These are phyloP conservation scores for Metalampra italica DNA, from an alignment of 2,888 invertebrate species.

Conservation along the genomic window DNA sequence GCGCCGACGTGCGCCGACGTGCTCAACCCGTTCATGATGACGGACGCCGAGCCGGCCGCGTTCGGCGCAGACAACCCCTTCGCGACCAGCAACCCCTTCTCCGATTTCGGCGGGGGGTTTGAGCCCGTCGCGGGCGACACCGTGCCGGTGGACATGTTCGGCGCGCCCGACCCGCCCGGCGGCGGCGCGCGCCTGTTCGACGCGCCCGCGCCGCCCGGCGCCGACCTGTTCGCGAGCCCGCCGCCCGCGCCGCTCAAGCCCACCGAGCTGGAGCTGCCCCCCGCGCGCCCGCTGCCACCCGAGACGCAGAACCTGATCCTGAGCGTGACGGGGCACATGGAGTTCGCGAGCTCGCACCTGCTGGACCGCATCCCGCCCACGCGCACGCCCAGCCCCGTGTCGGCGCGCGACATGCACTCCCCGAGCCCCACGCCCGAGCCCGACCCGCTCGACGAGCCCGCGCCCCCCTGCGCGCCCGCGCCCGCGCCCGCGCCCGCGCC, in stretches of 20 bases:
- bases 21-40: slow-evolving; percentile 83
- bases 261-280: slow-evolving; percentile 65
- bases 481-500: slow-evolving; percentile 39
- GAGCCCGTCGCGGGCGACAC: slow-evolving; percentile 60
- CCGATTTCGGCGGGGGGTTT: slow-evolving; percentile 71
- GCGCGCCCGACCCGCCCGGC: slow-evolving; percentile 48
- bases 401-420: slow-evolving; percentile 88
- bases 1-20: slow-evolving; percentile 69
- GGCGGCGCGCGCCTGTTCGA: slow-evolving; percentile 54
- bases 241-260: slow-evolving; percentile 45
- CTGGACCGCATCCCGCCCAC: slow-evolving; percentile 90
- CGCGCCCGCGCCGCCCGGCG: slow-evolving; percentile 18
- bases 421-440: slow-evolving; percentile 87
- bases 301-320: slow-evolving; percentile 92
- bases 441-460: slow-evolving; percentile 31
- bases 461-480: slow-evolving; percentile 23
- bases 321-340: slow-evolving; percentile 92
- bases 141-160: slow-evolving; percentile 64
- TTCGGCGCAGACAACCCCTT: slow-evolving; percentile 82
- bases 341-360: slow-evolving; percentile 90
- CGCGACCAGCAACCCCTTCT: slow-evolving; percentile 84
- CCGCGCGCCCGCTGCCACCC: slow-evolving; percentile 82
- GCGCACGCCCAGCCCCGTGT: slow-evolving; percentile 91
- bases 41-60: slow-evolving; percentile 50
- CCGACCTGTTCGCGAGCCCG: slow-evolving; percentile 7